Evolutionary conservation across 1,140 invertebrate genomes (phyloP), one percentile per base, ranked within the genome.

Genomic region (Psix sp.): DNA sequence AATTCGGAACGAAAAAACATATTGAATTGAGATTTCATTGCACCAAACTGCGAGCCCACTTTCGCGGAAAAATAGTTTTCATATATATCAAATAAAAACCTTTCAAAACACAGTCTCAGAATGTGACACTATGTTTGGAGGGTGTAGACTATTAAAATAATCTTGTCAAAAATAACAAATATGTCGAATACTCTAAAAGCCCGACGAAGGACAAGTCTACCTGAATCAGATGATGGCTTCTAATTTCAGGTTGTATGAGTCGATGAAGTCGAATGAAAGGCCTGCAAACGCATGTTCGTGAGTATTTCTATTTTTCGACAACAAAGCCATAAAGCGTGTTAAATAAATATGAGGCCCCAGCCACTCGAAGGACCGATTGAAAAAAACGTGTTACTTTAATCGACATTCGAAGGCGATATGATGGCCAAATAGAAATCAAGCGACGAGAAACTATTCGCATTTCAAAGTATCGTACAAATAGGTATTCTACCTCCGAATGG

Each of bases 391-490:
- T 72, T 70, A 65, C 45, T 62, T 63, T 76, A 66, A 73, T 73
- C 65, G 49, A 74, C 38, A 38, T n/a, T 18, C 24, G 16, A 49
- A 48, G 13, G 26, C 3, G 20, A 43, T 21, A 36, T 52, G 68
- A 74, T 39, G 65, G 21, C 20, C 40, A 57, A 62, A 60, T 43
- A 48, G 42, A 67, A 71, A 62, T 66, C 11, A 31, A 6, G 51
- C 29, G 43, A 39, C 17, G 39, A 52, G 26, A 56, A 42, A 63
- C 29, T 49, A 77, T 80, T 78, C 63, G 51, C 31, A 77, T 76
- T 78, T 77, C 26, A 70, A 81, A 76, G 73, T 81, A 76, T 77
- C 65, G 56, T 52, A 59, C 74, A 80, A 79, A 82, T 75, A 62
- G 70, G 15, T 71, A 63, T 43, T 43, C 45, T 59, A 40, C 38